Evolutionary conservation across 2,113 vertebrate species (phyloP).

Genomic region (Mesoclemmys tuberculata): DNA sequence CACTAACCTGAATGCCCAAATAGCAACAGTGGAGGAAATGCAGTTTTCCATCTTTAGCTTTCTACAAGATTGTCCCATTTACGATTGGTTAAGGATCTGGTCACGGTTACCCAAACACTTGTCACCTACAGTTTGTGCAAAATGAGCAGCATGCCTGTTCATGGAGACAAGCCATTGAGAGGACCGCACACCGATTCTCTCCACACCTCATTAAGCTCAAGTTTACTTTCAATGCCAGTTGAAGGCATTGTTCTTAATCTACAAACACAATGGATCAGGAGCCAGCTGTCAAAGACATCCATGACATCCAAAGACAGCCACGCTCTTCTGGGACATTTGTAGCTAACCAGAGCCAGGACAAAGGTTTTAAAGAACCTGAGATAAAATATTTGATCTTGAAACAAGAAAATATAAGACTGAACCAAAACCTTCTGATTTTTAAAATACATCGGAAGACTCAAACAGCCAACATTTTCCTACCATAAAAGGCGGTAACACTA

Average conservation of each 20-base stretch:
- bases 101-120: not conserved
- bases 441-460: not conserved
- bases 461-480: rapidly evolving
- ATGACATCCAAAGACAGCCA: rapidly evolving
- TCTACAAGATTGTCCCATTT: not conserved
- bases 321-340: not conserved
- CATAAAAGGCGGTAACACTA: not conserved
- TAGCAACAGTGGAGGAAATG: not conserved
- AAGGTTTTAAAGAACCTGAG: not conserved
- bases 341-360: rapidly evolving
- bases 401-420: not conserved
- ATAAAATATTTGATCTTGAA: not conserved
- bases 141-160: not conserved
- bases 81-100: not conserved
- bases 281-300: not conserved
- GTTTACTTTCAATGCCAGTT: not conserved
- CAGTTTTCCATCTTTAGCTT: not conserved
- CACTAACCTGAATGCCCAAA: not conserved
- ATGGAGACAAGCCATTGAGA: not conserved
- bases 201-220: not conserved
- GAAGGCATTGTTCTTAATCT: not conserved
- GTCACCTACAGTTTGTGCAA: not conserved
- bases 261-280: not conserved
- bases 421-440: not conserved
- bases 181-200: rapidly evolving